Conservation (phyloP, 64 coral and sea anemone species). For the Montipora capricornis region DNA sequence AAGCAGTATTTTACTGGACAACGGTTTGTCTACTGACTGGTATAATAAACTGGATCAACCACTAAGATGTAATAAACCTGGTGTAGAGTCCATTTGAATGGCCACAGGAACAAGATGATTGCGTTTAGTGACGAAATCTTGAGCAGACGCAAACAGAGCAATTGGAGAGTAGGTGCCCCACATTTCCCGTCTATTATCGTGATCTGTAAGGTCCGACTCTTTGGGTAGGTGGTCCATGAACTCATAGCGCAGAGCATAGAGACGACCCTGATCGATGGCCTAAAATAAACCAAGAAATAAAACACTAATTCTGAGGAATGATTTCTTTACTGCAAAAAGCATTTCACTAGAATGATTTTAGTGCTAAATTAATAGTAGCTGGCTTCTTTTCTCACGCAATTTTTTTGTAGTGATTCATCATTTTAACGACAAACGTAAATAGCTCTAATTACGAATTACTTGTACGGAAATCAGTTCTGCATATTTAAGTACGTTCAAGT, state of each 20-base stretch:
- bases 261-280: slow-evolving; percentile 47
- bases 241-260: slow-evolving; percentile 67
- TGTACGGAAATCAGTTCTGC: background rate
- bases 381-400: background rate
- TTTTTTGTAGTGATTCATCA: background rate
- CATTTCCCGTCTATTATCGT: slow-evolving; percentile 35
- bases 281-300: background rate
- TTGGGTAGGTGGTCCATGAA: slow-evolving; percentile 26
- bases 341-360: background rate
- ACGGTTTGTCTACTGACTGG: background rate
- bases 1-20: background rate
- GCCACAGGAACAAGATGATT: slow-evolving; percentile 41
- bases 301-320: background rate
- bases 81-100: slow-evolving; percentile 61
- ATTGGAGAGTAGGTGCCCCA: slow-evolving; percentile 64
- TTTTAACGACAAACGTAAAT: background rate
- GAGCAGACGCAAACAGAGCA: slow-evolving; percentile 64
- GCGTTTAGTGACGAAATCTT: background rate
- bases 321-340: background rate
- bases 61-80: background rate
- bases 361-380: background rate
- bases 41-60: background rate
- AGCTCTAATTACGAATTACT: background rate
- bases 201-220: slow-evolving; percentile 33
- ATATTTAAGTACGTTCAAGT: background rate